phyloP scores from a whole-genome alignment of 2,797 vertebrate species.

The Leptodactylus fallax region DNA sequence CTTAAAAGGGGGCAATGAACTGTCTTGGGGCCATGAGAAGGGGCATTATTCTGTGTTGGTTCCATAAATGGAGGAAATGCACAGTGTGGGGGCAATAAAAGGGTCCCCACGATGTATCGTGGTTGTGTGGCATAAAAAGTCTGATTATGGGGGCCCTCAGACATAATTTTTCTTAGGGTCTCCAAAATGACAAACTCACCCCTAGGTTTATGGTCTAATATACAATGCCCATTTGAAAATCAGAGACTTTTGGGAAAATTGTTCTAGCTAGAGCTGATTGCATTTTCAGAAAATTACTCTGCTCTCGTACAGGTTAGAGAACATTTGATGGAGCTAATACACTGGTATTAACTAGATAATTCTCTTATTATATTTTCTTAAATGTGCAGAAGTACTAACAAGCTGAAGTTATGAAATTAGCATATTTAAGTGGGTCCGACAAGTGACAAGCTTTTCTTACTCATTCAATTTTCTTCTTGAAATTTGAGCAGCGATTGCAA shows the following conservation, averaged over 20 bases:
- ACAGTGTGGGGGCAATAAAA: too few species aligned
- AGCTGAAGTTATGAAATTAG: constrained; percentile 32
- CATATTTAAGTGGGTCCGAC: constrained; percentile 50
- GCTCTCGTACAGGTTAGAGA: constrained; percentile 22
- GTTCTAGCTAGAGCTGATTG: background rate
- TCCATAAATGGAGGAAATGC: too few species aligned
- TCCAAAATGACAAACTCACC: too few species aligned
- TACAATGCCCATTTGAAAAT: background rate
- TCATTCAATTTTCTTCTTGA: constrained; percentile 44
- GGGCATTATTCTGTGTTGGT: too few species aligned
- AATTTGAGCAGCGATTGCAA: constrained; percentile 43
- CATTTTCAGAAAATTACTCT: constrained; percentile 14
- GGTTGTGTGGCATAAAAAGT: too few species aligned
- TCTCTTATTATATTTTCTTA: constrained; percentile 43
- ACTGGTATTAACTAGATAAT: constrained; percentile 35
- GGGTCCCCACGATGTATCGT: too few species aligned
- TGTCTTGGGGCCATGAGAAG: too few species aligned
- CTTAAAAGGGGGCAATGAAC: too few species aligned
- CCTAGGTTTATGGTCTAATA: too few species aligned
- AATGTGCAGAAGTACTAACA: constrained; percentile 29
- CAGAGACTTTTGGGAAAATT: background rate
- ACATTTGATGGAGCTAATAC: constrained; percentile 23
- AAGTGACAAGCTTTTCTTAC: constrained; percentile 24
- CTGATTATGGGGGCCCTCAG: too few species aligned
- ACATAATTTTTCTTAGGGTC: too few species aligned